phyloP scores from a whole-genome alignment of 2,113 vertebrate genomes.

The Ceuthmochares aereus region DNA sequence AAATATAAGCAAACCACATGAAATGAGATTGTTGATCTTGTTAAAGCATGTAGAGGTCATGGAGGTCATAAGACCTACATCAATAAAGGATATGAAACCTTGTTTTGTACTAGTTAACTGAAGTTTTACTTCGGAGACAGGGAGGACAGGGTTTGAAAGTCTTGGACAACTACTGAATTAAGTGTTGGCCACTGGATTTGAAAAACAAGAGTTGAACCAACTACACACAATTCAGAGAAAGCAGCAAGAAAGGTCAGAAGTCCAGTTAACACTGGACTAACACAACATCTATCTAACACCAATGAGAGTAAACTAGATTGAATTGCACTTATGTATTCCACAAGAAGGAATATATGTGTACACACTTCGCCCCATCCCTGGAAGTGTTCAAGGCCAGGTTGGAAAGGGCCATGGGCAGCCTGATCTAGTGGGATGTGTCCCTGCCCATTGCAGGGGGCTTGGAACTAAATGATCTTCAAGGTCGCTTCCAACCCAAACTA shows the following conservation, averaged over 20 bases:
- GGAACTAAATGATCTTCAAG: no score
- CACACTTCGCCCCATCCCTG: no score
- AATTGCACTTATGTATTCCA: neutral
- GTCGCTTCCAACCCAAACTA: no score
- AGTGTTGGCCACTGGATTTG: neutral
- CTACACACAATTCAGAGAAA: neutral
- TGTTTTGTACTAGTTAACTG: neutral
- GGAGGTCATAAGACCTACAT: no score
- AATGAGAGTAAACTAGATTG: neutral
- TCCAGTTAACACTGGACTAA: neutral
- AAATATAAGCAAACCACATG: neutral
- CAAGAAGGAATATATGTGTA: neutral
- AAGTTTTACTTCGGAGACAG: neutral
- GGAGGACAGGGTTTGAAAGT: accelerated
- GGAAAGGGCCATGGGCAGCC: no score
- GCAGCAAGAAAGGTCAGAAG: neutral
- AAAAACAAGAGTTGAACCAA: neutral
- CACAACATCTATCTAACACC: no score
- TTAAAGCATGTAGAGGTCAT: neutral
- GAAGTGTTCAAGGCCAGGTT: no score
- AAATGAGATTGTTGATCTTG: neutral
- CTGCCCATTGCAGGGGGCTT: no score
- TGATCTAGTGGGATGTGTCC: no score
- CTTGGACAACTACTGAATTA: neutral
- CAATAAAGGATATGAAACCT: neutral